Conservation (phyloP, 2,797 vertebrate species). For the Aselliscus stoliczkanus region DNA sequence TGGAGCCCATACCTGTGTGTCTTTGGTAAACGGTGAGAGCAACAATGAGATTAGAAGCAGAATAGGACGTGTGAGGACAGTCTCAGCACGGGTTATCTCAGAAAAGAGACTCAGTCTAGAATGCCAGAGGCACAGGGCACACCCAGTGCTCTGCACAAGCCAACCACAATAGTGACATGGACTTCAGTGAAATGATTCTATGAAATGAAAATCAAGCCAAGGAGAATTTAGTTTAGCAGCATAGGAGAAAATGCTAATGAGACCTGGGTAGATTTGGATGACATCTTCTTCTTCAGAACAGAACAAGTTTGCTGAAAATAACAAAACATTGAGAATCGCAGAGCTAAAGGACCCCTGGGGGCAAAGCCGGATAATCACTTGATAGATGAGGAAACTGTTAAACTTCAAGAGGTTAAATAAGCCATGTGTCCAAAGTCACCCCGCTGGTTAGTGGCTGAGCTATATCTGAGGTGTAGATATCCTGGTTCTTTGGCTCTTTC, state of each 20-base stretch:
- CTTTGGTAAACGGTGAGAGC: neutral
- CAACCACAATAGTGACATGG: rapidly evolving
- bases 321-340: neutral
- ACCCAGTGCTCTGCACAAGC: neutral
- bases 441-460: neutral
- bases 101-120: neutral
- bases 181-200: neutral
- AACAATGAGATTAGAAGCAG: neutral
- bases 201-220: neutral
- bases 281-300: neutral
- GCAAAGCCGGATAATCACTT: neutral
- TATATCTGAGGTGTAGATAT: neutral
- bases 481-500: neutral
- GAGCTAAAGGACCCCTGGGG: neutral
- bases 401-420: neutral
- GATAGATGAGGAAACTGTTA: neutral
- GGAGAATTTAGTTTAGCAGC: neutral
- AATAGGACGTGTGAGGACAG: neutral
- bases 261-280: neutral
- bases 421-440: neutral
- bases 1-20: neutral
- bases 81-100: neutral
- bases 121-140: neutral
- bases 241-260: neutral
- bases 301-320: neutral